Base-by-base conservation (phyloP, 2,888 invertebrate genomes). In the Rhamnusium bicolor region DNA sequence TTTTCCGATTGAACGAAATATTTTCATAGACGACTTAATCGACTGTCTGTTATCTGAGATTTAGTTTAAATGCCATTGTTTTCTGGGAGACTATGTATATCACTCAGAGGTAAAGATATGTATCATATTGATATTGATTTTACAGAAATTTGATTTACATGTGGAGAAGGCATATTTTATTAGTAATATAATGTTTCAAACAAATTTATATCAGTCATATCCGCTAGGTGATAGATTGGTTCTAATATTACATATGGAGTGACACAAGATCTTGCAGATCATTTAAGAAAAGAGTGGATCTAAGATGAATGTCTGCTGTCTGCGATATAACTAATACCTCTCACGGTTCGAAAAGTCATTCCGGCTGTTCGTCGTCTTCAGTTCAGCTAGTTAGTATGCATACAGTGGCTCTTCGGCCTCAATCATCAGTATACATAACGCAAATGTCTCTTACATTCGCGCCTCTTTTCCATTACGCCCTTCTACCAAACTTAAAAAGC, bases 381-480 rank as follows among this genome's bases (percentile, higher is more conserved):
- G 63, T 46, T 24, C 51, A 32, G 19, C 67, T 75, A 61, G 73
- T 85, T 83, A 81, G 84, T 84, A 84, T 84, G 84, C 83, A 80
- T 82, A 72, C 79, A 73, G 80, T 75, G 81, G 71, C 77, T 75
- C 74, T 77, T 75, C 79, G 78, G 81, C 82, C 82, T 84, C 84
- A 84, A 84, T 84, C 84, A 84, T 84, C 84, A 84, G 84, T 84
- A 84, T 84, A 84, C 84, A 84, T 84, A 83, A 82, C 83, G 84
- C 81, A 85, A 86, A 85, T 85, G 84, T 86, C 85, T 84, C 83
- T 80, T 84, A 82, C 84, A 83, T 85, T 85, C 82, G 83, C 84
- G 84, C 85, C 82, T 84, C 83, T 82, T 84, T 85, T 82, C 84
- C 83, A 83, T 85, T 84, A 84, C 83, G 79, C 80, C 76, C 76